A percentile compares a stretch with the other conserved stretches of the same genome.
Conservation (phyloP, 2,113 vertebrate species). For the Mesitornis unicolor region DNA sequence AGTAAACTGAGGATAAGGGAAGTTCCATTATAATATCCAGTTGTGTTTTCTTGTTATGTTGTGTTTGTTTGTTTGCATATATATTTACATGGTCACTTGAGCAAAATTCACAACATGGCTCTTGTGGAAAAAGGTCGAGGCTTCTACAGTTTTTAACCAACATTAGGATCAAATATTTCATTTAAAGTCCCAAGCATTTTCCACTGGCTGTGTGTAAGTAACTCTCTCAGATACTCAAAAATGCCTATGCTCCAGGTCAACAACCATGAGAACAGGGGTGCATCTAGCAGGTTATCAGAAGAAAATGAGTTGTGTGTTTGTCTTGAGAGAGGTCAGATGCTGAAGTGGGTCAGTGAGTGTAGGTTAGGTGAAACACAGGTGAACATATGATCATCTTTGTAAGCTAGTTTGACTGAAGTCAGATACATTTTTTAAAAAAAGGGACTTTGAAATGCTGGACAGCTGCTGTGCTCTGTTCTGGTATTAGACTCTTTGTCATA, state of each 20-base stretch:
- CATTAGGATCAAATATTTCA: neutral
- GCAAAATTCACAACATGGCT: neutral
- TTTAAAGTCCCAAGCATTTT: neutral
- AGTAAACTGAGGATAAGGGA: neutral
- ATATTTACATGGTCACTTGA: too few relatives aligned
- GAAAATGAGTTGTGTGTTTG: neutral
- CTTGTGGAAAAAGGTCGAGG: neutral
- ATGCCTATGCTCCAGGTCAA: neutral
- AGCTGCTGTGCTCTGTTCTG: neutral
- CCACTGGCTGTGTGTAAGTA: rapidly evolving
- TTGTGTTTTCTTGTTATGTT: neutral
- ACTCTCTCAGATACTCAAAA: neutral
- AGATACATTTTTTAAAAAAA: neutral
- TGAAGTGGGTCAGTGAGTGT: too few relatives aligned
- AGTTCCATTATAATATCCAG: neutral
- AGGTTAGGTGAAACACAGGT: neutral
- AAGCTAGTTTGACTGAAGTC: neutral
- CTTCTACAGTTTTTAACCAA: neutral
- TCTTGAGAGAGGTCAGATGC: neutral
- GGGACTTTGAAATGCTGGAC: neutral
- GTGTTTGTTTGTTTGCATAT: neutral
- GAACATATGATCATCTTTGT: neutral
- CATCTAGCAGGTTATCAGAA: neutral
- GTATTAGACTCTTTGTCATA: neutral
- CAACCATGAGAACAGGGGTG: too few relatives aligned